Base-by-base conservation (phyloP, 2,888 invertebrate species). In the Thelaira solivaga region DNA sequence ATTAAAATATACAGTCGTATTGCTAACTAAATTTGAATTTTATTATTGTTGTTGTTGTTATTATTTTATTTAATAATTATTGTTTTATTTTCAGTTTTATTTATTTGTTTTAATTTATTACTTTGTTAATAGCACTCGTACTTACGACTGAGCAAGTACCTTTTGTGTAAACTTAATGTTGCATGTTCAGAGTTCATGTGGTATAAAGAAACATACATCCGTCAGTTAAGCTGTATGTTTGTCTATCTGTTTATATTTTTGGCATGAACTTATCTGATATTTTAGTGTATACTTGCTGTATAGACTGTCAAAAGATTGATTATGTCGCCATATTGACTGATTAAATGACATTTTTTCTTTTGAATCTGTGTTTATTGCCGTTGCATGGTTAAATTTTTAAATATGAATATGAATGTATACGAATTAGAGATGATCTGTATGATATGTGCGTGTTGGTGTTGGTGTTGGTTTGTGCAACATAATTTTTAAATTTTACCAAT, bases 321-420 rank as follows among this genome's bases (percentile, higher is more conserved):
- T 80, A 76, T 79, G 81, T 83, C 74, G 84, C 80, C 80, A 73
- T 80, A 82, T 80, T 82, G 83, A 83, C 80, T 81, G 80, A 83
- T 80, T 84, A 82, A 83, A 81, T 83, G 86, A 80, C 83, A 80
- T 84, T 77, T 62, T 84, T 77, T 62, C 61, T 81, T 81, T 73
- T 47, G 49, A 47, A 59, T 24, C 41, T 61, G 64, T 77, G 39
- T 53, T 47, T 61, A 10, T 18, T 39, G 10, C 29, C 10, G 45
- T 64, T 64, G 64, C 55, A 45, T 57, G 45, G 34, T 57, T 24
- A 22, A 8, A 18, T 7, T 8, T 11, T 26, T 47, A 1, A 18
- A 45, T 47, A 45, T 61, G 62, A 62, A 61, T 62, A 31, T 69
- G 53, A n/a, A 24, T 47, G 39, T 8, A 16, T 34, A n/a, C 4